Evolutionary conservation across 2,113 vertebrate genomes (phyloP), one percentile per base, ranked within the genome.

Genomic region (Sylvia atricapilla): DNA sequence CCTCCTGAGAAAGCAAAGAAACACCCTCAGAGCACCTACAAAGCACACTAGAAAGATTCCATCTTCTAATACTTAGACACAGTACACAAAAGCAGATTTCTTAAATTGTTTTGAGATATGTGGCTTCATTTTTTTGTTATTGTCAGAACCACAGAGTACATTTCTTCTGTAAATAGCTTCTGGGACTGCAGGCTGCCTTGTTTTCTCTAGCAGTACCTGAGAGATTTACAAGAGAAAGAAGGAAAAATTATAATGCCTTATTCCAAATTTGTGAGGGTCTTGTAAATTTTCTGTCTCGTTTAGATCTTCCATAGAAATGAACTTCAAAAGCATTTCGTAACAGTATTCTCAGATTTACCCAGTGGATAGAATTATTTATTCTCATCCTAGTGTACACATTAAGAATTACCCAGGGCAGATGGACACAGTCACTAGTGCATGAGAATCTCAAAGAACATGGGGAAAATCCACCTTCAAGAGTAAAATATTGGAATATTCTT

Each of bases 371-470:
- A 52, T 35, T 46, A 37, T 35, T 89, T 22, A 64, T 46, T 81
- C 56, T 28, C 33, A 16, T 35, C 66, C 70, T 46, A 27, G 46
- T 6, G 41, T 37, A 41, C 1, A 1, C 41, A 9, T 0, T 44
- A 44, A 83, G 66, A 87, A 76, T 25, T 55, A 19, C 21, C 47
- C 24, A 47, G 31, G 4, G 3, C 4, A 12, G 28, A 77, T 4
- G 8, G 52, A 63, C 0, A 2, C 11, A 11, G 35, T 35, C 39
- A 50, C 18, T 24, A 43, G 28, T 24, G 18, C 2, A 1, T 12
- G 5, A 88, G 67, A 37, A 20, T 33, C 41, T 23, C 17, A 1
- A n/a, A 39, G 15, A 46, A 63, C 1, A 0, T 28, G 56, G 5
- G 5, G 20, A 1, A 74, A 23, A 76, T 55, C 60, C 15, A 50